A percentile compares a stretch with the other conserved stretches of the same genome.
Evolutionary conservation across 1,140 invertebrate species (phyloP).

Genomic region (Pseudomyrmex gracilis): DNA sequence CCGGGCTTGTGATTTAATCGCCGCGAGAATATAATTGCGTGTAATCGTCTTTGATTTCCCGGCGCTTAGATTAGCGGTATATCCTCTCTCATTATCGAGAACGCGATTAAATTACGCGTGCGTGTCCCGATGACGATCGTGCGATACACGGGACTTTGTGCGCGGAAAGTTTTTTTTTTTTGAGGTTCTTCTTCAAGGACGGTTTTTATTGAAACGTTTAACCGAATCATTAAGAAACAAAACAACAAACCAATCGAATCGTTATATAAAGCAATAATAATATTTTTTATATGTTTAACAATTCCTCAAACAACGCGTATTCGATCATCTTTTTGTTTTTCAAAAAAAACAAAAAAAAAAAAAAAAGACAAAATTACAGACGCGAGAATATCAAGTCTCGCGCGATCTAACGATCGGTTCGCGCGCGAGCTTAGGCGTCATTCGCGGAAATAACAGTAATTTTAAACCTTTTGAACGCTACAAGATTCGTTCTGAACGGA

Average conservation of each 20-base stretch:
- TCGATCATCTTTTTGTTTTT: conserved; percentile 8
- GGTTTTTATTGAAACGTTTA: neutral
- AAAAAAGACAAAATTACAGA: too few relatives aligned
- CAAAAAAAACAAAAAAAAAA: neutral
- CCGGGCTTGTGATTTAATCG: neutral
- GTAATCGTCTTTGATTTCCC: conserved; percentile 11
- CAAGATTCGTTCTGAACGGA: neutral
- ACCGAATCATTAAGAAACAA: conserved; percentile 5
- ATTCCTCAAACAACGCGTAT: neutral
- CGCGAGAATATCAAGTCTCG: neutral
- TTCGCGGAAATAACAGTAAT: conserved; percentile 38
- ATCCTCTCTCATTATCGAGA: conserved; percentile 40
- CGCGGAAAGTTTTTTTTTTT: too few relatives aligned
- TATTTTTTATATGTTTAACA: neutral
- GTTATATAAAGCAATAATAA: too few relatives aligned
- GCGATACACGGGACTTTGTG: too few relatives aligned
- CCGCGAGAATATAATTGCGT: conserved; percentile 24
- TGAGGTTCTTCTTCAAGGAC: neutral
- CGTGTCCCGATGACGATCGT: too few relatives aligned
- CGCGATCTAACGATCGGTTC: conserved; percentile 43
- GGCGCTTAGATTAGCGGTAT: conserved; percentile 65
- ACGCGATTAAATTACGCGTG: conserved; percentile 40
- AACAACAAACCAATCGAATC: neutral
- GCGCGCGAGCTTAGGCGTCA: neutral
- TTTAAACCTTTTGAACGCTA: conserved; percentile 20